Conservation (phyloP, 2,888 invertebrate species). For the Lagria hirta region DNA sequence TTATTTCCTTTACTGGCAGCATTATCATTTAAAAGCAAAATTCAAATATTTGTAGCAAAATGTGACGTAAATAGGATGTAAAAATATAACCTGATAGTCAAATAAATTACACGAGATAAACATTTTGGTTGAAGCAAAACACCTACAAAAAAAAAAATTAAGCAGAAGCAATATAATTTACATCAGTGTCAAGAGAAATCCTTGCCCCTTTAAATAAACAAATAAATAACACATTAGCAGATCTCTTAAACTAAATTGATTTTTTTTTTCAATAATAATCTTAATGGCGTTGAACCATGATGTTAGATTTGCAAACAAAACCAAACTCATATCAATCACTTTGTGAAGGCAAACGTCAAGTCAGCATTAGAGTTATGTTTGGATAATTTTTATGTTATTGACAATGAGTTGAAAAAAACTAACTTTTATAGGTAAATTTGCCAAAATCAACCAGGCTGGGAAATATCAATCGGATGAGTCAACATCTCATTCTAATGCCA, state of each 20-base stretch:
- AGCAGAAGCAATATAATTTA: slow-evolving; percentile 15
- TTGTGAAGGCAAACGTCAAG: slow-evolving; percentile 2
- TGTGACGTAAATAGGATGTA: slow-evolving; percentile 3
- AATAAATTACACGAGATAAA: too few species aligned
- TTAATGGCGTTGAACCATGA: slow-evolving; percentile 13
- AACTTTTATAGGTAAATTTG: too few species aligned
- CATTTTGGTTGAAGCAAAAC: too few species aligned
- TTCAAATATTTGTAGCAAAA: slow-evolving; percentile 4
- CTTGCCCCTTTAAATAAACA: slow-evolving; percentile 16
- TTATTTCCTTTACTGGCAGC: too few species aligned
- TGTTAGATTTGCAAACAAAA: slow-evolving; percentile 4
- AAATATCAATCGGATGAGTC: too few species aligned
- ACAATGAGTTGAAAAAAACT: too few species aligned
- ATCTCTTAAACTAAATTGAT: slow-evolving; percentile 10
- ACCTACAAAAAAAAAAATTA: too few species aligned
- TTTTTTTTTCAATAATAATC: slow-evolving; percentile 6
- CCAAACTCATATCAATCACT: slow-evolving; percentile 15
- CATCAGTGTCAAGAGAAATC: slow-evolving; percentile 22
- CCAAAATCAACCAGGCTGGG: too few species aligned
- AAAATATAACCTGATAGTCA: slow-evolving; percentile 4
- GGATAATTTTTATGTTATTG: slow-evolving; percentile 3
- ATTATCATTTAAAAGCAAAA: too few species aligned
- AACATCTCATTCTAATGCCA: too few species aligned
- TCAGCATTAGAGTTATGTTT: not conserved
- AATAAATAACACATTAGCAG: slow-evolving; percentile 3